Conservation (phyloP, 2,113 vertebrate genomes). For the Argyrosomus japonicus region DNA sequence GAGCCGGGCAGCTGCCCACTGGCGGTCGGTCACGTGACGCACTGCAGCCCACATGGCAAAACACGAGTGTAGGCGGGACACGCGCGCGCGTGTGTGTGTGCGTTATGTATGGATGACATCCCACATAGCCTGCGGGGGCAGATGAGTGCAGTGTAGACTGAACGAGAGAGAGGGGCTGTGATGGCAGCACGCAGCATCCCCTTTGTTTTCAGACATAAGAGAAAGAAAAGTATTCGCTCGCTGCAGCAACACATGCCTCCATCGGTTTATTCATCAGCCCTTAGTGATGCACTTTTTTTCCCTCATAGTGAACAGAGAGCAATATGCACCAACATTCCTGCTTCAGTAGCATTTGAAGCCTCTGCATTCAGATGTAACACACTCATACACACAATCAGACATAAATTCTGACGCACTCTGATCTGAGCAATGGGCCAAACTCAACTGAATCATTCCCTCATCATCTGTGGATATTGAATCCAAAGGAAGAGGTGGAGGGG, state of each 20-base stretch:
- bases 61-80: slow-evolving; percentile 47
- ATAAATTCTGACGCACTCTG: slow-evolving; percentile 47
- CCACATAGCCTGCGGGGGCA: slow-evolving; percentile 35
- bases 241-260: slow-evolving; percentile 30
- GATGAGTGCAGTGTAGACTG: slow-evolving; percentile 47
- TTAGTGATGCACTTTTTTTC: slow-evolving; percentile 17
- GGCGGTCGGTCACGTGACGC: slow-evolving; percentile 51
- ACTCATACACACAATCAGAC: slow-evolving; percentile 27
- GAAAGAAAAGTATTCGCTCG: slow-evolving; percentile 32
- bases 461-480: slow-evolving; percentile 50
- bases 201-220: slow-evolving; percentile 41
- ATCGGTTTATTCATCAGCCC: slow-evolving; percentile 32
- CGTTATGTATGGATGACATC: slow-evolving; percentile 53
- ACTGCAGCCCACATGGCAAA: slow-evolving; percentile 47
- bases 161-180: slow-evolving; percentile 20
- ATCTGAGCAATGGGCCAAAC: slow-evolving; percentile 52
- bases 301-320: background rate
- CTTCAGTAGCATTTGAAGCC: background rate
- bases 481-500: slow-evolving; percentile 51
- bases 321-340: slow-evolving; percentile 5
- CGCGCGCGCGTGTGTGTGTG: slow-evolving; percentile 29
- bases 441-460: slow-evolving; percentile 56
- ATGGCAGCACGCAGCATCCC: slow-evolving; percentile 35
- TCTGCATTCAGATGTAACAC: slow-evolving; percentile 14
- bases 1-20: slow-evolving; percentile 36